phyloP scores from a whole-genome alignment of 2,113 vertebrate genomes.

The Fregetta grallaria region DNA sequence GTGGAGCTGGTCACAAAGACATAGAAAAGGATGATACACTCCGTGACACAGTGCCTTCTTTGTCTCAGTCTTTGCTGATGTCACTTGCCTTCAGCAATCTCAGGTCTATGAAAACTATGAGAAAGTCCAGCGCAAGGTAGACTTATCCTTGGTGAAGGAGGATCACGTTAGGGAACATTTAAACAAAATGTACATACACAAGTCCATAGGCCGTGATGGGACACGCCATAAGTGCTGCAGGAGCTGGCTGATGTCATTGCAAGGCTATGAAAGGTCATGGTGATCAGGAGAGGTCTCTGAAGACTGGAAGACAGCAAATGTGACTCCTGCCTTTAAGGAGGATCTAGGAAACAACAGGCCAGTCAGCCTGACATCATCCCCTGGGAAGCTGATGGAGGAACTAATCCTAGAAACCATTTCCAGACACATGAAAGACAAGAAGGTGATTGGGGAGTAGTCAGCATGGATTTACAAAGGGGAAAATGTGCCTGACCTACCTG shows the following conservation, averaged over 20 bases:
- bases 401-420: neutral
- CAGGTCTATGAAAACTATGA: neutral
- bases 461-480: neutral
- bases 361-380: neutral
- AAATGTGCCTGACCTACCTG: neutral
- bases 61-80: neutral
- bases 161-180: neutral
- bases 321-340: neutral
- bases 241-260: neutral
- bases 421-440: neutral
- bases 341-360: neutral
- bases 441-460: neutral
- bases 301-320: neutral
- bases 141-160: neutral
- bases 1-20: neutral
- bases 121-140: neutral
- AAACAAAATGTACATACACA: neutral
- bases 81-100: neutral
- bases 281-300: neutral
- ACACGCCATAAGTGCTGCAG: neutral
- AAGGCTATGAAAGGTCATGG: neutral
- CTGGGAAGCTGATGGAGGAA: neutral
- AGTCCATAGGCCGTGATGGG: neutral
- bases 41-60: neutral
- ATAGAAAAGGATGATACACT: neutral